Conservation (phyloP, 1,140 invertebrate genomes). For the Anadara kagoshimensis region DNA sequence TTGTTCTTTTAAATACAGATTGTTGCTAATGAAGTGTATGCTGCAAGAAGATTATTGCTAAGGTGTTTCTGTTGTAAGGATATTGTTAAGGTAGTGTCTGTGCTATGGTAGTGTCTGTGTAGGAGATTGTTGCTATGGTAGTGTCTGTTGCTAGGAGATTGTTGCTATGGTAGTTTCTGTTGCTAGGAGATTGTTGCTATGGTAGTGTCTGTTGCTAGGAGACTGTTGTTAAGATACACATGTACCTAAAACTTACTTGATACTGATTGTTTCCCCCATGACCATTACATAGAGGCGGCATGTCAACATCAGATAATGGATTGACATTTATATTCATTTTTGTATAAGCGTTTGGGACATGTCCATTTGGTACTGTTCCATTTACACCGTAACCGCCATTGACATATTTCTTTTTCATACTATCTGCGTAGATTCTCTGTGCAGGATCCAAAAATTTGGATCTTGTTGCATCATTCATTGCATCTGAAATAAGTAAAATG, state of each 20-base stretch:
- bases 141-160: no score
- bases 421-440: conserved; percentile 65
- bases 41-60: no score
- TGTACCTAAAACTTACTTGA: conserved; percentile 15
- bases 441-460: conserved; percentile 68
- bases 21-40: no score
- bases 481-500: conserved; percentile 46
- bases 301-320: conserved; percentile 59
- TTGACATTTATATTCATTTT: conserved; percentile 69
- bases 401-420: conserved; percentile 60
- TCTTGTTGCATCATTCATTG: conserved; percentile 51
- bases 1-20: no score
- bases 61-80: no score
- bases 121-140: no score
- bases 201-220: no score
- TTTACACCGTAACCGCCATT: conserved; percentile 59
- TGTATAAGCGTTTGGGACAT: conserved; percentile 53
- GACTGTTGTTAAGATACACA: no score
- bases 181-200: no score
- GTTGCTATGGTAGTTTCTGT: no score
- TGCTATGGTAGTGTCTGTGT: no score
- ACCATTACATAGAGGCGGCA: conserved; percentile 11
- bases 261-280: not conserved
- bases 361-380: conserved; percentile 57
- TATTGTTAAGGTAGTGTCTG: no score